These are phyloP conservation scores for Apteryx owenii DNA, from an alignment of 2,113 vertebrate genomes.

Conservation along the genomic window DNA sequence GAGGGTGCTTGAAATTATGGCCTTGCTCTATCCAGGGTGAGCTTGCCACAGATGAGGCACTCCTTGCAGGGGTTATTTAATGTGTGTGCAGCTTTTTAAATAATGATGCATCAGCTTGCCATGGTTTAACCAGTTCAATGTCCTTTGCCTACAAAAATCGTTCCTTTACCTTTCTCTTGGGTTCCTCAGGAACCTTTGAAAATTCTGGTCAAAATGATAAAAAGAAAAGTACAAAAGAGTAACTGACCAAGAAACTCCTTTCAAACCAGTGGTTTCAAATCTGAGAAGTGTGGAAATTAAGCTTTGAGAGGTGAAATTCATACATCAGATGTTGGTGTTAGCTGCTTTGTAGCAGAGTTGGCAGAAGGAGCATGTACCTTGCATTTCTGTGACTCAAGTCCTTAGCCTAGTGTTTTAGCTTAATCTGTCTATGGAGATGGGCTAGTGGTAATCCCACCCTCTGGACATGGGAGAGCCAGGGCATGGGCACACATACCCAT, in stretches of 20 bases:
- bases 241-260: background rate
- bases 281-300: background rate
- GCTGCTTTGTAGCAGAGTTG: background rate
- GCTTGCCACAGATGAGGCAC: background rate
- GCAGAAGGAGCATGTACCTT: background rate
- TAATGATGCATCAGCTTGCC: background rate
- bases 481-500: background rate
- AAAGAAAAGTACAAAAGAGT: background rate
- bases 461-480: background rate
- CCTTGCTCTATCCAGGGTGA: background rate
- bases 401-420: background rate
- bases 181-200: background rate
- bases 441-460: background rate
- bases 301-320: background rate
- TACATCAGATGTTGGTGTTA: background rate
- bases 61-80: background rate
- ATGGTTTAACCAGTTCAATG: background rate
- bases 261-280: background rate
- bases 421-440: background rate
- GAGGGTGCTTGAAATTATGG: fast-evolving
- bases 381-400: background rate
- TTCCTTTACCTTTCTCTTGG: background rate
- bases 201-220: background rate
- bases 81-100: background rate
- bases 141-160: background rate